A percentile compares a stretch with the other conserved stretches of the same genome.
Evolutionary conservation across 2,888 invertebrate species (phyloP).

Genomic region (Liopterus haemorrhoidalis): DNA sequence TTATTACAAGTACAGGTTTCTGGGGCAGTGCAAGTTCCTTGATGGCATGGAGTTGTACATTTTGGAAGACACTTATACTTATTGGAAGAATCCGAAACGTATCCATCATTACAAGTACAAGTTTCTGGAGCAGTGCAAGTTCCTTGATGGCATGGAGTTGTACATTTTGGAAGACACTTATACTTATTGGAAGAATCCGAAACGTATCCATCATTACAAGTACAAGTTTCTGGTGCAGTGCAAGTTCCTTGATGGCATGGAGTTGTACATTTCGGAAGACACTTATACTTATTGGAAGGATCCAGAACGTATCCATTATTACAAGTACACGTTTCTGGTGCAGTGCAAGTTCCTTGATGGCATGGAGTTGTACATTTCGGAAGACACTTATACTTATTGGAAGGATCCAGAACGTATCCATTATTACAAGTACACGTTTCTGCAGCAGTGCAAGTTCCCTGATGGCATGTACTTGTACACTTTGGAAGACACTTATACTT

Average conservation of each 20-base stretch:
- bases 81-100: constrained; percentile 44
- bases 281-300: constrained; percentile 15
- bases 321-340: constrained; percentile 34
- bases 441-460: constrained; percentile 14
- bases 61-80: constrained; percentile 9
- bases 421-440: constrained; percentile 25
- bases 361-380: constrained; percentile 16
- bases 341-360: constrained; percentile 18
- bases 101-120: constrained; percentile 50
- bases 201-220: constrained; percentile 45
- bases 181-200: constrained; percentile 22
- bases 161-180: constrained; percentile 26
- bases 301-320: constrained; percentile 11
- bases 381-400: constrained; percentile 25
- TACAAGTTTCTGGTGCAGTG: constrained; percentile 47
- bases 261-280: constrained; percentile 17
- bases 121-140: constrained; percentile 36
- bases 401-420: constrained; percentile 25
- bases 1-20: constrained; percentile 18
- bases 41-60: constrained; percentile 17
- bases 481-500: constrained; percentile 3
- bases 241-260: constrained; percentile 44
- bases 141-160: constrained; percentile 33
- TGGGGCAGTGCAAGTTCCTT: constrained; percentile 19
- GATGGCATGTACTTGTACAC: constrained; percentile 13